Base-by-base conservation (phyloP, 1,140 invertebrate genomes). In the Trichonephila inaurata region DNA sequence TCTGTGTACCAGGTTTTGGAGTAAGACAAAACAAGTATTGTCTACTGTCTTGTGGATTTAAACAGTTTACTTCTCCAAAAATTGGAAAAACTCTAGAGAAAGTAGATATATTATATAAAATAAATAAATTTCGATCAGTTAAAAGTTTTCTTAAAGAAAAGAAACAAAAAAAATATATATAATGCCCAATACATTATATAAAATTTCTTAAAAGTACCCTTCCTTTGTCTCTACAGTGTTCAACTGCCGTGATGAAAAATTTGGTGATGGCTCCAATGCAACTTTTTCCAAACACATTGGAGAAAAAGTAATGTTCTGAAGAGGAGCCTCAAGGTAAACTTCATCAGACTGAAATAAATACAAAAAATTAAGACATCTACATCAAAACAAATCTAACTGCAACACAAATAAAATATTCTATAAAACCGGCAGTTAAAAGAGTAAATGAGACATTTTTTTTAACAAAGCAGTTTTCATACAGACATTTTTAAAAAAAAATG, bases 261-360 rank as follows among this genome's bases (percentile, higher is more conserved):
- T 97, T 93, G 97, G 97, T 3, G 98, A 99, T 44, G 98, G 98
- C 96, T 99, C 99, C 83, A 99, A 96, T 62, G 97, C 97, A 8
- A 99, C 98, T 96, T 98, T 98, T 96, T 99, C 98, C 95, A 99
- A 97, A 95, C 97, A 98, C 95, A 99, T 98, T 33, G 98, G 97
- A 3, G 97, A 97, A 86, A 97, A 97, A 81, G 98, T 99, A 81
- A 98, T 98, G 96, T 99, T 99, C 96, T 99, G 98, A 92, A 99
- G 98, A 96, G 99, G 98, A 10, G 99, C 99, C 96, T 99, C 99
- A 94, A 99, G 96, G 96, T 98, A 99, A 10, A 99, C 98, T 96
- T 99, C 99, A 97, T 99, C 98, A 94, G 98, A 98, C 97, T 97
- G 94, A 86, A 95, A 95, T 87, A 94, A 94, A 94, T 95, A 89